phyloP scores from a whole-genome alignment of 2,888 invertebrate species.

The Harpagoxenus sublaevis region DNA sequence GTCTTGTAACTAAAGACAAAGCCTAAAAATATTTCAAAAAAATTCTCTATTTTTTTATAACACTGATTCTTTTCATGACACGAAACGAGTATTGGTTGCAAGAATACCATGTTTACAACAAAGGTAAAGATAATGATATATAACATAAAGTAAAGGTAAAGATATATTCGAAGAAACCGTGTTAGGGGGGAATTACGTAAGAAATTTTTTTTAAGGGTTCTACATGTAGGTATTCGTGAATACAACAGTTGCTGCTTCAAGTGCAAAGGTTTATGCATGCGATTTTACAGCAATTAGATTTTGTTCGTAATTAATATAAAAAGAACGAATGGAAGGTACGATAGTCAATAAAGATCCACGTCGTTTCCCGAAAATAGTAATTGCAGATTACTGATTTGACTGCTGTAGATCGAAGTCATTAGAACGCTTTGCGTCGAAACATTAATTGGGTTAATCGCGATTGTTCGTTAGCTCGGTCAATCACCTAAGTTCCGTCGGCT shows the following conservation, averaged over 20 bases:
- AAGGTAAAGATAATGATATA: neutral
- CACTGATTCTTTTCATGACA: neutral
- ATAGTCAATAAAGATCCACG: neutral
- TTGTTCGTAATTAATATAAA: constrained; percentile 4
- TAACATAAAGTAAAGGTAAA: neutral
- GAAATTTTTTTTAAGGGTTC: neutral
- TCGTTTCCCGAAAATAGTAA: constrained; percentile 12
- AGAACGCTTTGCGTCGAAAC: constrained; percentile 18
- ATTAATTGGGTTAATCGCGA: constrained; percentile 56
- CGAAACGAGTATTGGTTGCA: neutral
- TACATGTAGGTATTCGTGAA: neutral
- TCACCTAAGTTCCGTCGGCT: constrained; percentile 39
- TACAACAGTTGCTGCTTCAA: neutral
- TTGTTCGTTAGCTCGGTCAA: constrained; percentile 49
- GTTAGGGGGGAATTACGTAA: neutral
- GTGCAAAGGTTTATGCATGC: neutral
- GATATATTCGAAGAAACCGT: neutral
- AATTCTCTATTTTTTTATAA: neutral
- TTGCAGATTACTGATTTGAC: constrained; percentile 34
- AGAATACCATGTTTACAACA: neutral
- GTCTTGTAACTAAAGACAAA: neutral
- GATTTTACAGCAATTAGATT: constrained; percentile 35
- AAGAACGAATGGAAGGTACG: neutral
- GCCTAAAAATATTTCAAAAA: neutral
- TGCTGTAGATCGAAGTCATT: constrained; percentile 35